Evolutionary conservation across 2,113 vertebrate species (phyloP), one percentile per base, ranked within the genome.

Genomic region (Albula goreensis): DNA sequence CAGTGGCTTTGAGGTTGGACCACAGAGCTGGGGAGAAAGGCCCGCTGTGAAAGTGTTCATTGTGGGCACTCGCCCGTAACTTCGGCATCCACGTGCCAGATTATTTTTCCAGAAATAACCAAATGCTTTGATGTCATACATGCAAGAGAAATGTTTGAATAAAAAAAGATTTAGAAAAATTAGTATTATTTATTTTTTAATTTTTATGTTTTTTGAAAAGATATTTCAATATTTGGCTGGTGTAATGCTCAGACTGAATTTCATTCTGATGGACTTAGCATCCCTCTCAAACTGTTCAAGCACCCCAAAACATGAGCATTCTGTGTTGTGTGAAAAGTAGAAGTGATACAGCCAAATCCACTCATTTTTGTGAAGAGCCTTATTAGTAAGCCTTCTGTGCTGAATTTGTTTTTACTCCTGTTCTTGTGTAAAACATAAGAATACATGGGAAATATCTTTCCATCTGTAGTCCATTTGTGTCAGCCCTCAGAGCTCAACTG

Each of bases 1-100:
- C 22, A 56, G n/a, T 11, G 49, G 74, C 88, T 74, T 83, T 82
- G 56, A 83, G 86, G 2, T 41, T 78, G 22, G 31, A 41, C 57
- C 17, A 31, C 50, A 80, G 80, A 87, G 41, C 82, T 49, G 48
- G 83, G 57, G 57, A 80, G 79, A 84, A 10, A 22, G 11, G 5
- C 17, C 53, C 50, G 10, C 9, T 82, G 12, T 82, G 17, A n/a
- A 19, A 2, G 0, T 50, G 78, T 22, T 2, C 70, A 74, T n/a
- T 74, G 70, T n/a, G 70, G 66, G 8, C 66, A 9, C 70, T 25
- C 70, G n/a, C n/a, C 2, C 63, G 13, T 70, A 3, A 2, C 63
- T n/a, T 22, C 63, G n/a, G 56, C 56, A 60, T 10, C 56, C 19
- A 60, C 57, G 31, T 41, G 31, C 31, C 31, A 60, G 57, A 15